Percentiles rank a stretch among this genome's conserved stretches.
Evolutionary conservation across 2,888 invertebrate genomes (phyloP).

Genomic region (Eupithecia inturbata): DNA sequence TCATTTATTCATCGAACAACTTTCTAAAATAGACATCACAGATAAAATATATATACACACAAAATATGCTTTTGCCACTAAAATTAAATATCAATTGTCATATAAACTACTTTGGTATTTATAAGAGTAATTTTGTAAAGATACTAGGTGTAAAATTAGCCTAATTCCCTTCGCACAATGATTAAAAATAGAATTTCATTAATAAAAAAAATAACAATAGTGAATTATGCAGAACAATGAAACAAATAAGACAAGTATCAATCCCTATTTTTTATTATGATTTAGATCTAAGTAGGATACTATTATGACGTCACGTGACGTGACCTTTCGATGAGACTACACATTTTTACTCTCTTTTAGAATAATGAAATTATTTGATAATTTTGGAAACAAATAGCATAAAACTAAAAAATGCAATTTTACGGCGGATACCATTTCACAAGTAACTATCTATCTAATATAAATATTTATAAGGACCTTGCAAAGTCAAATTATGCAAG

Average conservation of each 20-base stretch:
- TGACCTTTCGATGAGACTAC: background rate
- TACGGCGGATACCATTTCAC: background rate
- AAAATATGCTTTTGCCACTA: constrained; percentile 66
- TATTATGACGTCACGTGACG: background rate
- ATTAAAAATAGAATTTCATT: background rate
- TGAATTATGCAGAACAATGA: background rate
- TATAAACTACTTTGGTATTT: constrained; percentile 27
- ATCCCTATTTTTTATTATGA: background rate
- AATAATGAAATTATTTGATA: background rate
- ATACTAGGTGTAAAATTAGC: constrained; percentile 24
- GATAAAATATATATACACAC: constrained; percentile 80
- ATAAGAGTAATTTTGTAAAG: constrained; percentile 22
- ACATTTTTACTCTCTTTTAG: background rate
- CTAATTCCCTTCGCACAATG: background rate
- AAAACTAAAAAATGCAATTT: background rate
- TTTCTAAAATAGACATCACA: constrained; percentile 81
- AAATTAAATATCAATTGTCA: constrained; percentile 46
- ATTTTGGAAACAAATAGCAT: background rate
- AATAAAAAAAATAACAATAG: background rate
- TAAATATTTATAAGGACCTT: constrained; percentile 31
- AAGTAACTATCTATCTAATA: constrained; percentile 25
- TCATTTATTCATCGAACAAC: constrained; percentile 62
- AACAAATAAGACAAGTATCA: background rate
- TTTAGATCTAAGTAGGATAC: background rate
- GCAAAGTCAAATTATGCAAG: constrained; percentile 47